Evolutionary conservation across 2,888 invertebrate species (phyloP).

Genomic region (Drosophila nigricruria): DNA sequence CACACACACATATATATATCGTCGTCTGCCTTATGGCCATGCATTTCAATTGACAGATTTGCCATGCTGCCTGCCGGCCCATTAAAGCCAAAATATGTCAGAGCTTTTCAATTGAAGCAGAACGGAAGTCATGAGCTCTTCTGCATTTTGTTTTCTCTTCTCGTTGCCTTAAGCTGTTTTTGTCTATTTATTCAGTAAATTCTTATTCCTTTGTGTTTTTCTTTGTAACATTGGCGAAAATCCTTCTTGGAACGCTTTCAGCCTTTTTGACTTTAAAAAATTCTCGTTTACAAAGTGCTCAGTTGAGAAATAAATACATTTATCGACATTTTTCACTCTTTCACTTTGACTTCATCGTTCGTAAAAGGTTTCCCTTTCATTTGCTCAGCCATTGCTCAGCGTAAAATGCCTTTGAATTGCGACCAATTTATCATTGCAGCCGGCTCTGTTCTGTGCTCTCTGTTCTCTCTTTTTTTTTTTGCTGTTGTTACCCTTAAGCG

Average conservation of each 20-base stretch:
- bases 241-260: not conserved
- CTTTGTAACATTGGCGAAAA: not conserved
- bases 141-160: not conserved
- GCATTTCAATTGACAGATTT: slow-evolving; percentile 10
- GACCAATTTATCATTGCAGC: slow-evolving; percentile 30
- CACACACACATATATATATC: not conserved
- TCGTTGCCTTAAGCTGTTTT: not conserved
- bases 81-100: slow-evolving; percentile 11
- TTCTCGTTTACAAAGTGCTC: slow-evolving; percentile 14
- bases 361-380: slow-evolving; percentile 10
- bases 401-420: slow-evolving; percentile 22
- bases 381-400: slow-evolving; percentile 10
- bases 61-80: slow-evolving; percentile 3
- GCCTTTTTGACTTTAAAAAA: slow-evolving; percentile 6
- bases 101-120: not conserved
- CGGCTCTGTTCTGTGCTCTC: not conserved
- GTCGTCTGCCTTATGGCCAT: slow-evolving; percentile 5
- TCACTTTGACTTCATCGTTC: not conserved
- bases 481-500: slow-evolving; percentile 12
- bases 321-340: slow-evolving; percentile 8
- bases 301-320: slow-evolving; percentile 10
- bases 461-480: not conserved
- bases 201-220: not conserved
- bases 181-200: not conserved
- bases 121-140: not conserved